Evolutionary conservation across 2,888 invertebrate species (phyloP).

Genomic region (Invenusta paracnida): DNA sequence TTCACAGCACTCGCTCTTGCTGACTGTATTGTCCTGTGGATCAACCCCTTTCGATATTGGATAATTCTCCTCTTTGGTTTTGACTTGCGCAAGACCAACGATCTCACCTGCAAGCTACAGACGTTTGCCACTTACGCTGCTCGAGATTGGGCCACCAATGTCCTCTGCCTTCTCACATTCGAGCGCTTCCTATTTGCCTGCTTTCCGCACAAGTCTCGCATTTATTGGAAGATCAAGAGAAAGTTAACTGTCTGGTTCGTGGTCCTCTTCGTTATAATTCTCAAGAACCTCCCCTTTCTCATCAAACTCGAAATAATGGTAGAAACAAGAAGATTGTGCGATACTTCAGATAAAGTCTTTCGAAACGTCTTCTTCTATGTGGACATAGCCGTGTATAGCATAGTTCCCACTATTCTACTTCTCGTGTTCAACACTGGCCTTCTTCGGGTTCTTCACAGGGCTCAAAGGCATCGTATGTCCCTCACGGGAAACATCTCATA

Average conservation of each 20-base stretch:
- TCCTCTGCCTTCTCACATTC: conserved; percentile 41
- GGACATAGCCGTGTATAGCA: conserved; percentile 42
- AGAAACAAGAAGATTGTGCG: conserved; percentile 9
- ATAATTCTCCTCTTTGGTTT: neutral
- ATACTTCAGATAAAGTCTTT: conserved; percentile 38
- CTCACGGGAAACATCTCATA: neutral
- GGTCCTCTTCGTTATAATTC: conserved; percentile 1
- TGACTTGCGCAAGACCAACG: conserved; percentile 34
- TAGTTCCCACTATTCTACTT: conserved; percentile 37
- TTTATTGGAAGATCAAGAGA: conserved; percentile 20
- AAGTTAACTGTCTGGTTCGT: conserved; percentile 39
- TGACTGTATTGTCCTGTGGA: conserved; percentile 39
- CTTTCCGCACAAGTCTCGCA: conserved; percentile 37
- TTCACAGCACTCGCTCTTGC: conserved; percentile 43
- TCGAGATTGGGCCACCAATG: conserved; percentile 43
- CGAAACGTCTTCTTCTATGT: conserved; percentile 38
- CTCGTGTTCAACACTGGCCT: conserved; percentile 37
- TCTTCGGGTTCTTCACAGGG: conserved; percentile 33
- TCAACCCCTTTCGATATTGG: conserved; percentile 43
- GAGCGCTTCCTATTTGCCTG: conserved; percentile 41
- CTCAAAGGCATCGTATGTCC: neutral
- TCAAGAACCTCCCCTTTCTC: conserved; percentile 32
- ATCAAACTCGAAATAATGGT: conserved; percentile 34
- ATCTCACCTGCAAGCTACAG: conserved; percentile 37
- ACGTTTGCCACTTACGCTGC: conserved; percentile 38